Evolutionary conservation across 2,888 invertebrate genomes (phyloP), one percentile per base, ranked within the genome.

Genomic region (Apamea sordens): DNA sequence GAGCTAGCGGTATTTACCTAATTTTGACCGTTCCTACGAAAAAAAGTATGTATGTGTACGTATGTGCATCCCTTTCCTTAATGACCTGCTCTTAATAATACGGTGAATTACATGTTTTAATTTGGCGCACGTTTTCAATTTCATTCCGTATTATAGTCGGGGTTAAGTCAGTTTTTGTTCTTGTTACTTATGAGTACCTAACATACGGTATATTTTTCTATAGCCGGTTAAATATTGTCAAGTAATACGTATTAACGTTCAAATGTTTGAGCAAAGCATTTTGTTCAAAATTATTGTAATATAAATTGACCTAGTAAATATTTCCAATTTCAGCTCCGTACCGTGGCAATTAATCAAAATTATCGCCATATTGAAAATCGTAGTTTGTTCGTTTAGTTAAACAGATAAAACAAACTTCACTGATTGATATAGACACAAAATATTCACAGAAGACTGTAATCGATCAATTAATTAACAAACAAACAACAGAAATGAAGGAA

Each of bases 391-490:
- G 44, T 71, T 76, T 68, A 78, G 76, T 70, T 68, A 79, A 82
- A 79, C 80, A 88, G 75, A 79, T 70, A 81, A 63, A 82, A 86
- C 68, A 83, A 77, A 88, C 79, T 75, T 67, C 1, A 76, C 69
- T 82, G 76, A 78, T 79, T 85, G 76, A 80, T 89, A 88, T 84
- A 77, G 79, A 84, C 87, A 80, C 77, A 76, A 84, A 79, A 79
- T 80, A 89, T 87, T 87, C 79, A 85, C 88, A 82, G 71, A 69
- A 67, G 24, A 70, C 65, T 77, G 79, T 81, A 80, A 80, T 80
- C 81, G 74, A 86, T 86, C 81, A 84, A 88, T 84, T 88, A 86
- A 88, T 88, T 88, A 89, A 85, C 82, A 79, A 70, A 85, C 83
- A 82, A 88, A 83, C 82, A 85, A 75, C 82, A 56, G 53, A 75